Evolutionary conservation across 2,113 vertebrate species (phyloP).

Genomic region (Xiphophorus maculatus): DNA sequence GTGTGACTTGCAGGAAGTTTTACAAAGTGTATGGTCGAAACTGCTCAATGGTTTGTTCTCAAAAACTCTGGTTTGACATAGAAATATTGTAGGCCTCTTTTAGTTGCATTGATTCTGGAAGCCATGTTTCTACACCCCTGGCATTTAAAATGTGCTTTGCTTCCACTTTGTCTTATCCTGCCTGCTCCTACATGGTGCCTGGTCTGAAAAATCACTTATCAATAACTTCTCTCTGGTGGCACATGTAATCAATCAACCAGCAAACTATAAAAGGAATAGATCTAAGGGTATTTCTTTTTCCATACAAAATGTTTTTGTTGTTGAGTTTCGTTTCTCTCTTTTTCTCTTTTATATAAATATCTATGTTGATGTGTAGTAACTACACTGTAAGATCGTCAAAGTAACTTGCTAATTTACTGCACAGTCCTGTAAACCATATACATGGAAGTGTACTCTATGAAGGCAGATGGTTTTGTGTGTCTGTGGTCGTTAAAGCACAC

Average conservation of each 20-base stretch:
- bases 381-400: conserved; percentile 40
- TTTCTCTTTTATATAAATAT: conserved; percentile 23
- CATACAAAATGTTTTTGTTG: conserved; percentile 7
- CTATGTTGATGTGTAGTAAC: conserved; percentile 44
- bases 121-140: conserved; percentile 44
- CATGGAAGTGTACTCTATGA: conserved; percentile 20
- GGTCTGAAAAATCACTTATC: conserved; percentile 59
- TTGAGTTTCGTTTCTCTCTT: conserved; percentile 21
- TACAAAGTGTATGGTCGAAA: neutral
- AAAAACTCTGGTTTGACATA: conserved; percentile 44
- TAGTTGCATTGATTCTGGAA: conserved; percentile 54
- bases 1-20: neutral
- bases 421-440: conserved; percentile 44
- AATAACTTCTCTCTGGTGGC: conserved; percentile 46
- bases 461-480: conserved; percentile 77
- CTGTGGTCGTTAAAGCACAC: conserved; percentile 72
- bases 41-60: conserved; percentile 29
- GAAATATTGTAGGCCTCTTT: conserved; percentile 37
- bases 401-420: conserved; percentile 56
- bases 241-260: conserved; percentile 46
- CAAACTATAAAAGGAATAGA: conserved; percentile 12
- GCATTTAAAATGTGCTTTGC: conserved; percentile 60
- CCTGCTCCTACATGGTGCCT: conserved; percentile 19
- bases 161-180: conserved; percentile 52
- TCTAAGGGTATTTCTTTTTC: conserved; percentile 1